Conservation (phyloP, 1,140 invertebrate genomes). For the Papilio xuthus region DNA sequence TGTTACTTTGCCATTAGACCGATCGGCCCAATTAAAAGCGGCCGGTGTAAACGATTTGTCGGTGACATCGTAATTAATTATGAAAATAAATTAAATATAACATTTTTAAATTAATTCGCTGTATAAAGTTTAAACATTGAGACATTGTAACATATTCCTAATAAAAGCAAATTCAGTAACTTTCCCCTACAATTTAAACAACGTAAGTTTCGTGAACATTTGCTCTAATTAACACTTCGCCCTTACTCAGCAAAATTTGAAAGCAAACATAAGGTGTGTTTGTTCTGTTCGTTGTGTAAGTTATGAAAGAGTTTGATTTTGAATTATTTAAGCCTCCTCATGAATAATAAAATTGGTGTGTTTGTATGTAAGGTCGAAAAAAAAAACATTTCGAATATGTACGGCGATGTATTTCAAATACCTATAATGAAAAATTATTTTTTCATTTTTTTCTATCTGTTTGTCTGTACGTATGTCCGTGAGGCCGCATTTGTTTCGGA, state of each 20-base stretch:
- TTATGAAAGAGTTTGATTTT: conserved; percentile 9
- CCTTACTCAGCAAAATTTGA: conserved; percentile 12
- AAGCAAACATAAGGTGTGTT: conserved; percentile 13
- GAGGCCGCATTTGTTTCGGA: too few relatives aligned
- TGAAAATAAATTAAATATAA: neutral
- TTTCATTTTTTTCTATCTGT: too few relatives aligned
- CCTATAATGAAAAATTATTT: too few relatives aligned
- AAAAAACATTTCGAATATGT: too few relatives aligned
- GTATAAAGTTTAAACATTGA: neutral
- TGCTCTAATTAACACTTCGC: conserved; percentile 18
- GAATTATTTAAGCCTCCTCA: neutral
- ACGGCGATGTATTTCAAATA: too few relatives aligned
- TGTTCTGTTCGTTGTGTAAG: neutral
- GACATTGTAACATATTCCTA: neutral
- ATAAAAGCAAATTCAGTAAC: conserved; percentile 7
- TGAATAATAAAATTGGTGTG: neutral
- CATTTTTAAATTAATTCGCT: neutral
- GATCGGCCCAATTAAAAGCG: too few relatives aligned
- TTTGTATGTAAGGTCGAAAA: too few relatives aligned
- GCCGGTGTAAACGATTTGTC: too few relatives aligned
- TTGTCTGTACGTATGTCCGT: too few relatives aligned
- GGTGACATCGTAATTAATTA: too few relatives aligned
- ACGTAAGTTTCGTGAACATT: conserved; percentile 1
- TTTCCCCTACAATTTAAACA: neutral
- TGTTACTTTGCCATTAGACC: too few relatives aligned